Base-by-base conservation (phyloP, 2,888 invertebrate genomes). In the Kuschelorhynchus macadamiae region DNA sequence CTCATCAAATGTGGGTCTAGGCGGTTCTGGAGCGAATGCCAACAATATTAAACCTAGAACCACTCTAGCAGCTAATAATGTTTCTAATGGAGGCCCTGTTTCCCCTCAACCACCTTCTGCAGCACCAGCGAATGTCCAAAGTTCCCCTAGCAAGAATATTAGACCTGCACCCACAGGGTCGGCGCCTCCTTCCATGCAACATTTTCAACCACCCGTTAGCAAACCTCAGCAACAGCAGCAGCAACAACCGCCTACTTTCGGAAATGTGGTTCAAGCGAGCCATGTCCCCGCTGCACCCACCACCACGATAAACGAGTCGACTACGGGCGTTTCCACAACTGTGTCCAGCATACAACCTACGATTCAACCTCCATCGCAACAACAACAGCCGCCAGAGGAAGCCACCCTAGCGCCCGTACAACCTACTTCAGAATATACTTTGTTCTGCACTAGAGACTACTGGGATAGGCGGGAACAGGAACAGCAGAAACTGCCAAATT, bases 401-500 rank as follows among this genome's bases (percentile, higher is more conserved):
- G 18, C 30, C 1, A 9, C 56, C 5, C 66, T 49, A n/a, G 16
- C 62, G 3, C 36, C 57, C 1, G 49, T 78, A 12, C 78, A 77
- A 46, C 86, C 89, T 18, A 87, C 90, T 0, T 88, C 90, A 71
- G 94, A 95, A 79, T 97, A 96, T 84, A 94, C 95, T 0, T 88
- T 97, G 72, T 96, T 97, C 84, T 93, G 94, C 81, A 94, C 94
- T 80, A 88, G 88, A 53, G 87, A 89, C 41, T 88, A 89, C 72
- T 89, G 90, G 88, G 87, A 88, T 20, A 85, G 86, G 65, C 69
- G 75, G 36, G 86, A 88, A 73, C 84, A 85, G 72, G 85, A 87
- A 76, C 84, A 85, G 66, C 86, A 87, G 68, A 88, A 88, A 77
- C 85, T 88, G 14, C 88, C 89, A 84, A 91, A 92, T 80, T 92